Conservation (phyloP, 2,113 vertebrate species). For the Hymenochirus boettgeri region DNA sequence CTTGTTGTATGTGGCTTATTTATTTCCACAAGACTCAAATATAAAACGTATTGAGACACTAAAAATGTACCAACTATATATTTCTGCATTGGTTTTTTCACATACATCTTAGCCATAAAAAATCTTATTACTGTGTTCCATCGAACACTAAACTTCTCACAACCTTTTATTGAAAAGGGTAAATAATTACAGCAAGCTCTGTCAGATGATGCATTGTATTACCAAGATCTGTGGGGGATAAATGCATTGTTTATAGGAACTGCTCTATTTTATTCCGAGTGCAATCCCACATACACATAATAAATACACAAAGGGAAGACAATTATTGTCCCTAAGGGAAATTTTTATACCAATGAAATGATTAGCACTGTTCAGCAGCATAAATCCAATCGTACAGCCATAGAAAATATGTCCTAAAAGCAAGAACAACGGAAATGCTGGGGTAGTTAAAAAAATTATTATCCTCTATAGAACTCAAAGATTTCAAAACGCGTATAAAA, state of each 20-base stretch:
- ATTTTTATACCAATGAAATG: slow-evolving; percentile 38
- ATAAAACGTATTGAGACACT: no score
- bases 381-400: slow-evolving; percentile 24
- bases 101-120: neutral
- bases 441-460: slow-evolving; percentile 29
- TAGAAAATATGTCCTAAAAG: slow-evolving; percentile 30
- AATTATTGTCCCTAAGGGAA: slow-evolving; percentile 22
- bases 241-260: slow-evolving; percentile 25
- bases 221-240: slow-evolving; percentile 8
- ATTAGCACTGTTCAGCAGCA: slow-evolving; percentile 24
- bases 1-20: neutral
- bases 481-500: slow-evolving; percentile 4
- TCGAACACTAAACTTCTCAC: slow-evolving; percentile 10
- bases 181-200: slow-evolving; percentile 33
- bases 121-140: slow-evolving; percentile 2
- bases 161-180: slow-evolving; percentile 23
- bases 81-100: neutral
- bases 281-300: slow-evolving; percentile 36
- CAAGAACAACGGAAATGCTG: slow-evolving; percentile 11
- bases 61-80: neutral
- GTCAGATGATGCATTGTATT: slow-evolving; percentile 24
- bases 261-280: slow-evolving; percentile 35
- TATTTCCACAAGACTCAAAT: neutral
- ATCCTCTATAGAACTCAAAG: slow-evolving; percentile 15
- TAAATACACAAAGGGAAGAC: slow-evolving; percentile 24